These are phyloP conservation scores for Drosophila malerkotliana DNA, from an alignment of 1,140 invertebrate species.

Conservation along the genomic window DNA sequence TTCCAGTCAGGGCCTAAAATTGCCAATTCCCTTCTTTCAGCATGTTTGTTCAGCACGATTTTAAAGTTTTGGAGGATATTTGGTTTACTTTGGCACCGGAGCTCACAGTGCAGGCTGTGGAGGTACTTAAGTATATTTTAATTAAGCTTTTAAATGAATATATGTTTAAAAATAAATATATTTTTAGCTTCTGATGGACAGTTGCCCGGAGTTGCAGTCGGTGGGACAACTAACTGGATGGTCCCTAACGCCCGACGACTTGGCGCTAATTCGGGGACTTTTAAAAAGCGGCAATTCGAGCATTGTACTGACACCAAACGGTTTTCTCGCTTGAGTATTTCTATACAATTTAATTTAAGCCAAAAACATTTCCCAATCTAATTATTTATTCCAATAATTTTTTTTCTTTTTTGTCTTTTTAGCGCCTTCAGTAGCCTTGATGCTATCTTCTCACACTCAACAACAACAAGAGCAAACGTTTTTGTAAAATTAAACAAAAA, in stretches of 20 bases:
- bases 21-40: constrained; percentile 27
- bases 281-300: constrained; percentile 87
- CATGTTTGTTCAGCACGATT: constrained; percentile 85
- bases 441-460: not conserved
- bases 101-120: constrained; percentile 86
- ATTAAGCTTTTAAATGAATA: no score
- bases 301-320: constrained; percentile 85
- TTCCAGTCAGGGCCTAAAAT: no score
- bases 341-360: no score
- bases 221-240: constrained; percentile 87
- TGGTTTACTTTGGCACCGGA: constrained; percentile 87
- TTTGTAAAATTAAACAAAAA: constrained; percentile 20
- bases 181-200: constrained; percentile 85
- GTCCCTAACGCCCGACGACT: constrained; percentile 87
- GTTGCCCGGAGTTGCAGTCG: constrained; percentile 86
- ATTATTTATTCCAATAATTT: not conserved
- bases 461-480: constrained; percentile 23
- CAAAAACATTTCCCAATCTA: no score
- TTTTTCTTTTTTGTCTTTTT: constrained; percentile 34
- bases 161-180: not conserved
- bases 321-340: constrained; percentile 84
- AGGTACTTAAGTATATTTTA: constrained; percentile 69
- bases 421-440: constrained; percentile 63
- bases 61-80: constrained; percentile 86
- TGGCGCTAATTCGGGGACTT: constrained; percentile 86